These are phyloP conservation scores for Anolis apletophallus DNA, from an alignment of 2,797 vertebrate species.

Conservation along the genomic window DNA sequence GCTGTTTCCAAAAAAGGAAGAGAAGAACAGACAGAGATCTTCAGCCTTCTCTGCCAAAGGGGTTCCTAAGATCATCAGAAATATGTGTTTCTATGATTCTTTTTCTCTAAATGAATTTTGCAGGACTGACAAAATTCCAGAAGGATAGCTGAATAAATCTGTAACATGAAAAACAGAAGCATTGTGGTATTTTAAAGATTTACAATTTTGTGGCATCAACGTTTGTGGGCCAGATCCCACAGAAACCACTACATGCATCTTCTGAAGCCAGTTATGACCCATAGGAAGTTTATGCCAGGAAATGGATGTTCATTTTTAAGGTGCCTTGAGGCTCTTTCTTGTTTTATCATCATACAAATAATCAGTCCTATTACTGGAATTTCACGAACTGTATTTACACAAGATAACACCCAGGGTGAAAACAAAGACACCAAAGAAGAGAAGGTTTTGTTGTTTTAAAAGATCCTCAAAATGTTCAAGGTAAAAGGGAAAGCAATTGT, in stretches of 20 bases:
- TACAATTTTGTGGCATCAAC: background rate
- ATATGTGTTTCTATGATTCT: background rate
- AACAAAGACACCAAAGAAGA: background rate
- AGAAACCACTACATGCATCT: background rate
- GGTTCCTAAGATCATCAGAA: too few relatives aligned
- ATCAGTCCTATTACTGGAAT: constrained; percentile 10
- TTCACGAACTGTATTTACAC: constrained; percentile 37
- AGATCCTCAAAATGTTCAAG: background rate
- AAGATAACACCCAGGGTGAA: background rate
- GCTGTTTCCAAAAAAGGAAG: too few relatives aligned
- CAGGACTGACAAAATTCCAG: background rate
- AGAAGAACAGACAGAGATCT: too few relatives aligned
- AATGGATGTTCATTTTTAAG: background rate
- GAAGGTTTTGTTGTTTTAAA: constrained; percentile 33
- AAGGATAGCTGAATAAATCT: background rate
- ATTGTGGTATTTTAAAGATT: background rate
- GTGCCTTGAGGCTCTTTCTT: too few relatives aligned
- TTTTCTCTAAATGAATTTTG: background rate
- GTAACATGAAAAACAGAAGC: background rate
- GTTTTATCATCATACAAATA: background rate
- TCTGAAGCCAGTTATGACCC: background rate
- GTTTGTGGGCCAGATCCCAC: background rate
- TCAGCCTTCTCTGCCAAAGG: too few relatives aligned
- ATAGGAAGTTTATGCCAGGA: background rate
- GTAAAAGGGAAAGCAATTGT: background rate